Conservation (phyloP, 2,797 vertebrate species). For the Eleutherodactylus coqui region DNA sequence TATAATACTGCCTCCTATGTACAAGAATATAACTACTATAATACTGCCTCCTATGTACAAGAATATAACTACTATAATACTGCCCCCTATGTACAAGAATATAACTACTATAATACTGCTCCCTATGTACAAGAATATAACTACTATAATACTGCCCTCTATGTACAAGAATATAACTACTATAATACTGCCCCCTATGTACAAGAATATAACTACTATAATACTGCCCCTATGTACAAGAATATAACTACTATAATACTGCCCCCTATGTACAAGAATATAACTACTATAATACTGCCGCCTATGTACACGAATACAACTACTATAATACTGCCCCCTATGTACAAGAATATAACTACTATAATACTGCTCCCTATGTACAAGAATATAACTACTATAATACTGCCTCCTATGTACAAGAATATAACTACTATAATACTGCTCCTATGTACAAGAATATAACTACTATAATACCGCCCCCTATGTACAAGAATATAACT, state of each 20-base stretch:
- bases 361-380: not conserved
- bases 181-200: no score
- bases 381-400: conserved; percentile 6
- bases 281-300: conserved; percentile 7
- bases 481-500: conserved; percentile 2
- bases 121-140: not conserved
- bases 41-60: not conserved
- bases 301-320: not conserved
- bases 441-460: not conserved
- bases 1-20: not conserved
- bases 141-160: conserved; percentile 5
- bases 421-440: conserved; percentile 13
- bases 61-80: conserved; percentile 18
- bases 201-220: no score
- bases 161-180: no score
- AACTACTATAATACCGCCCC: not conserved
- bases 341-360: conserved; percentile 11
- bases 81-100: not conserved
- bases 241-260: no score
- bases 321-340: not conserved
- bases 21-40: conserved; percentile 12
- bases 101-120: conserved; percentile 12
- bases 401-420: not conserved
- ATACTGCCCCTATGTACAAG: no score
- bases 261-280: not conserved